Evolutionary conservation across 2,888 invertebrate species (phyloP), one percentile per base, ranked within the genome.

Genomic region (Quadroppia sp.): DNA sequence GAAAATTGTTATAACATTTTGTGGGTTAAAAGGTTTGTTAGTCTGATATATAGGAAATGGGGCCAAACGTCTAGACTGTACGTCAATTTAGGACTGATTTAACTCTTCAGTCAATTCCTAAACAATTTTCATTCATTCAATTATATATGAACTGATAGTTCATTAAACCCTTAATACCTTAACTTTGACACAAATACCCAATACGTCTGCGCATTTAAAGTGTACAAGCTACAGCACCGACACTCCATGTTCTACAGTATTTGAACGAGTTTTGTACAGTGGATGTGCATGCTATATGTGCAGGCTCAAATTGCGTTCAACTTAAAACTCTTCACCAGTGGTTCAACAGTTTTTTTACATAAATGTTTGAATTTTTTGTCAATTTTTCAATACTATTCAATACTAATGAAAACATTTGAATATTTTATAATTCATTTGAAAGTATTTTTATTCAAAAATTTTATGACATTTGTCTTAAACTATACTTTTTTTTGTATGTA

Each of bases 1-100:
- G 4, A 20, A 36, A 36, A 64, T 17, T 28, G n/a, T 36, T 20
- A 36, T 64, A 36, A 13, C 36, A 2, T 64, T 64, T 64, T 64
- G 36, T 64, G 61, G 56, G 56, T 56, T 56, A 56, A 56, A 56
- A 56, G 56, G 56, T 56, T 56, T 56, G 45, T 45, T 15, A 45
- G 45, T 4, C 36, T 36, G 11, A 2, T 23, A 13, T 28, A 13
- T 11, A 28, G 28, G 30, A 28, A 56, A 56, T 56, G 56, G 17
- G 56, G 56, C 28, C 56, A 56, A 17, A 9, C 56, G 56, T 56
- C 56, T 56, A 56, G 56, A 56, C 56, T 56, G 1, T 28, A 56
- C 56, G 56, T 56, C 56, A 56, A 56, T 56, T 56, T 28, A 28
- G 56, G 56, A 28, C 56, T 56, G 56, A 56, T 17, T 56, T 56